These are phyloP conservation scores for Bovichtus variegatus DNA, from an alignment of 2,797 vertebrate genomes.

Conservation along the genomic window DNA sequence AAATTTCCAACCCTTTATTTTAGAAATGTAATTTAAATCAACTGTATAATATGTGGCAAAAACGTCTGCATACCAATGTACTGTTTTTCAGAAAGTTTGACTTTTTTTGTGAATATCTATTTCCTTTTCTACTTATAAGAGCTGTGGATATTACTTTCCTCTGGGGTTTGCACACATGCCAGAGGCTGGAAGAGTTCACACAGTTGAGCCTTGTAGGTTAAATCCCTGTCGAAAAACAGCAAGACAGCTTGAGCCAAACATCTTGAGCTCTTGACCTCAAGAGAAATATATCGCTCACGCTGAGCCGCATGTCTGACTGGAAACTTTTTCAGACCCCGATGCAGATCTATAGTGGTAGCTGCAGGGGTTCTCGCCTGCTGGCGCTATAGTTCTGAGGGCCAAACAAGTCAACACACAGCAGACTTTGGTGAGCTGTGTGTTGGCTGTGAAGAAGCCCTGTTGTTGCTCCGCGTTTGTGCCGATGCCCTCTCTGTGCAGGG, in stretches of 20 bases:
- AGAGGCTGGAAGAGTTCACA: conserved; percentile 33
- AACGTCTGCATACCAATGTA: background rate
- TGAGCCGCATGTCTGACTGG: conserved; percentile 3
- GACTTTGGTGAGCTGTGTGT: conserved; percentile 11
- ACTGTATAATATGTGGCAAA: background rate
- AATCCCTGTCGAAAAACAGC: conserved; percentile 48
- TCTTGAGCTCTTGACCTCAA: conserved; percentile 57
- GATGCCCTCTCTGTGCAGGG: conserved; percentile 47
- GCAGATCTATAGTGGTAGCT: conserved; percentile 35
- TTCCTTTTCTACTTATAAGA: conserved; percentile 2
- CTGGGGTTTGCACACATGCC: conserved; percentile 3
- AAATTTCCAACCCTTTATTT: conserved; percentile 2
- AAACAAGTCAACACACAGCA: conserved; percentile 33
- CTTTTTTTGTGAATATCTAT: conserved; percentile 38
- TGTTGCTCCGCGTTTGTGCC: conserved; percentile 36
- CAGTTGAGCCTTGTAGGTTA: conserved; percentile 27
- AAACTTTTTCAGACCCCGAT: conserved; percentile 36
- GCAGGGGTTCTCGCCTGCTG: conserved; percentile 22
- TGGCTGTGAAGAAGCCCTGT: conserved; percentile 23
- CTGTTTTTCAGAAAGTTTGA: conserved; percentile 13
- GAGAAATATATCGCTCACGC: conserved; percentile 41
- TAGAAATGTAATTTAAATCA: background rate
- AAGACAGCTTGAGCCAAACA: conserved; percentile 44
- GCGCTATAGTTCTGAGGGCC: conserved; percentile 9
- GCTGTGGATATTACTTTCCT: conserved; percentile 19